Evolutionary conservation across 2,797 vertebrate genomes (phyloP), one percentile per base, ranked within the genome.

Genomic region (Rhinella marina): DNA sequence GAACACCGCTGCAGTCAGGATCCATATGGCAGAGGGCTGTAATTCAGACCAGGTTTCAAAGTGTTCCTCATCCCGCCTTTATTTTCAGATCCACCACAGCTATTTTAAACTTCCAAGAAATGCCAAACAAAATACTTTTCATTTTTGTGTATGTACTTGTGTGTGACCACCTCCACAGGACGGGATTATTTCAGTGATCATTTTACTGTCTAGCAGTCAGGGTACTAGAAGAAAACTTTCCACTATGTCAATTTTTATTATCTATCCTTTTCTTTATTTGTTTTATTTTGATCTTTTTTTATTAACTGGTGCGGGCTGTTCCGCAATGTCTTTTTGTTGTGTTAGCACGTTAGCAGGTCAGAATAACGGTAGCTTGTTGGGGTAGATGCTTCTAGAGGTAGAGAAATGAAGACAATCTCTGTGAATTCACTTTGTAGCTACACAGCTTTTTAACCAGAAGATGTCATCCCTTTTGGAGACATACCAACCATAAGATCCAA

Each of bases 31-130:
- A 23, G 21, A 3, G 52, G 73, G 73, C 12, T 77, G 50, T 77
- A n/a, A 77, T 77, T 25, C n/a, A 6, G 48, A 48, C 17, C 23
- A 23, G 10, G 12, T 77, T 77, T 77, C 75, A 52, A 16, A n/a
- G 48, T 25, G 21, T 54, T 54, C 23, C 75, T 77, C 75, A 23
- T 16, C 48, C 25, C 75, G 14, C 73, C 23, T 19, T 54, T 77
- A 52, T 54, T 54, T 77, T 52, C 50, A 77, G 75, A 77, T 25
- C 3, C n/a, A 77, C 75, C 75, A 50, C 48, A 77, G 75, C 48
- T 76, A 52, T 52, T 76, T 54, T 76, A 52, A 25, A 25, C 48
- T 13, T 52, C 21, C 11, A 52, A 10, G 19, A 4, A n/a, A 25
- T 25, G 75, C 23, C 75, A 77, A 77, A 50, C 12, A 25, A 52